These are phyloP conservation scores for Myxocyprinus asiaticus DNA, from an alignment of 2,113 vertebrate species.

Conservation along the genomic window DNA sequence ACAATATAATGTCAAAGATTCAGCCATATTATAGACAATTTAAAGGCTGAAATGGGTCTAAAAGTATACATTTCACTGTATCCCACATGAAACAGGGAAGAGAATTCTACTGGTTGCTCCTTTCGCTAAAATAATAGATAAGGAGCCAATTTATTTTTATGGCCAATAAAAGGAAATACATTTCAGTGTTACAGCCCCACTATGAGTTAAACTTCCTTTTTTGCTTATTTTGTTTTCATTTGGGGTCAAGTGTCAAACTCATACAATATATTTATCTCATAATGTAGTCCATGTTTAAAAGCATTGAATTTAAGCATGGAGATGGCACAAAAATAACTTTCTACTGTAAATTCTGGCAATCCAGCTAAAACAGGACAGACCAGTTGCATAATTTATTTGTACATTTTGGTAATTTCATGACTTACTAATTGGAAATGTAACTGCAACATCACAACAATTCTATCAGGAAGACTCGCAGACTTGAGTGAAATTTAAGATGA, in stretches of 20 bases:
- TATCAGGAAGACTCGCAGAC: no score
- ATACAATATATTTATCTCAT: constrained; percentile 68
- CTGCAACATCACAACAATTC: no score
- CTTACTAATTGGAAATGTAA: no score
- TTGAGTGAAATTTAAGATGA: no score
- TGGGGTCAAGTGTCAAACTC: constrained; percentile 81
- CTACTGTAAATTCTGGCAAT: no score
- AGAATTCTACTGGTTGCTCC: constrained; percentile 64
- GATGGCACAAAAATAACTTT: constrained; percentile 12
- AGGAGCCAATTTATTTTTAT: constrained; percentile 78
- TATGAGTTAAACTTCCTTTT: constrained; percentile 59
- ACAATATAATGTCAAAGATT: constrained; percentile 31
- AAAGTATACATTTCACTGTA: no score
- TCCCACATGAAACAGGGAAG: constrained; percentile 66
- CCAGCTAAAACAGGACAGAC: no score
- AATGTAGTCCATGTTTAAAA: constrained; percentile 17
- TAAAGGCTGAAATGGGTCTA: constrained; percentile 16
- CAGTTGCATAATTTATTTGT: no score
- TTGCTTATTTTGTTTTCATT: constrained; percentile 75
- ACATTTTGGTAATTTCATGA: no score
- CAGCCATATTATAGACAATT: constrained; percentile 26
- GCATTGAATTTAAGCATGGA: constrained; percentile 20
- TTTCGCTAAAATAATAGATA: constrained; percentile 50
- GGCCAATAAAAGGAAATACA: constrained; percentile 75
- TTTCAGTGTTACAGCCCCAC: constrained; percentile 66